Base-by-base conservation (phyloP, 2,113 vertebrate species). In the Sorex fumeus region DNA sequence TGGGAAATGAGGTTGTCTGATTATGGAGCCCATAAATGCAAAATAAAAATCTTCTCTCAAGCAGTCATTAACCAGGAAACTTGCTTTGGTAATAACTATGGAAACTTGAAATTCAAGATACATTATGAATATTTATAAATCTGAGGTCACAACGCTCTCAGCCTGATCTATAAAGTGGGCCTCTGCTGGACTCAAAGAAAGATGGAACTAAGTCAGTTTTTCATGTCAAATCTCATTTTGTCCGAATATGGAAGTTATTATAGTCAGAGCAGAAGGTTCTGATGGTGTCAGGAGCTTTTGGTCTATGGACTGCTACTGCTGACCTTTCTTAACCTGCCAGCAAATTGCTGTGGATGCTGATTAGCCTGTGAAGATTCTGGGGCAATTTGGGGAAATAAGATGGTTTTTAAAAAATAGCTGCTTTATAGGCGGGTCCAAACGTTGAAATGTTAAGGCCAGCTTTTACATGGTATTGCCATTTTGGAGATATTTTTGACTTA, bases 401-500 rank as follows among this genome's bases (percentile, higher is more conserved):
- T 70, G 72, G 27, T 57, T 43, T 85, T 92, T 12, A 89, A 69
- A 66, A 13, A 40, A 3, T 32, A 72, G 3, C 80, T 91, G 16
- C 28, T 82, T 13, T 30, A 75, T 77, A 84, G 47, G 70, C 78
- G 30, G 13, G 8, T 40, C 10, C 7, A 40, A 78, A 45, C 75
- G 69, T 60, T 88, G 76, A 93, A 84, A 93, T 72, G 40, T 81
- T 43, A 72, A 84, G 79, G 5, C 53, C 71, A 60, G 21, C 64
- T 89, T 93, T 94, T 91, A 62, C n/a, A 82, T 45, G 75, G 8
- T 75, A 66, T 84, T 57, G 40, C 76, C 87, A 93, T 94, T 93
- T 87, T 47, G 92, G 40, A 23, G 62, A 43, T 85, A 85, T 91
- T 80, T 91, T 93, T 18, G 62, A 60, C 60, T 79, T 80, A 85